Conservation (phyloP, 2,888 invertebrate species). For the Zonitis immaculata region DNA sequence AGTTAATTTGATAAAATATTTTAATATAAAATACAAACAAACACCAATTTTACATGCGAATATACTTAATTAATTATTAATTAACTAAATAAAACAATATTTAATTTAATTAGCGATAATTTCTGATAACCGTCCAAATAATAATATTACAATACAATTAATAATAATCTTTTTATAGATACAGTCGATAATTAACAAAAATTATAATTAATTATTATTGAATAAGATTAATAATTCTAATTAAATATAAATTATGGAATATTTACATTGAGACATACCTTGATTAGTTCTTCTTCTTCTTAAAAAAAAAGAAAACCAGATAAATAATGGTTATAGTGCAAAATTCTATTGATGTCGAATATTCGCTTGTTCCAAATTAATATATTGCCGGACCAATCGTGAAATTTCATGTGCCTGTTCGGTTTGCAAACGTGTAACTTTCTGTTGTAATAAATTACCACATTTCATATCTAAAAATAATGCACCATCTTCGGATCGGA, state of each 20-base stretch:
- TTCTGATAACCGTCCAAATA: too few relatives aligned
- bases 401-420: constrained; percentile 98
- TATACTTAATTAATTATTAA: constrained; percentile 5
- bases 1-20: constrained; percentile 16
- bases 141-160: not conserved
- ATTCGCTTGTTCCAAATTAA: constrained; percentile 75
- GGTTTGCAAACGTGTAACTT: constrained; percentile 91
- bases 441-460: constrained; percentile 92
- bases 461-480: constrained; percentile 95
- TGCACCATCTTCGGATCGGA: constrained; percentile 85
- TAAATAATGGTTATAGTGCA: too few relatives aligned
- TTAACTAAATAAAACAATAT: too few relatives aligned
- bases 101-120: too few relatives aligned
- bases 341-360: constrained; percentile 32
- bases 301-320: too few relatives aligned
- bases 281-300: too few relatives aligned
- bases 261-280: too few relatives aligned
- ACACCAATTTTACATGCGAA: constrained; percentile 27
- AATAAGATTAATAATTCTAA: too few relatives aligned
- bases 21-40: constrained; percentile 26
- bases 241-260: not conserved
- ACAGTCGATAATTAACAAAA: too few relatives aligned
- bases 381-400: constrained; percentile 92
- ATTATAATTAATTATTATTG: too few relatives aligned
- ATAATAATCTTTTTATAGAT: too few relatives aligned